Conservation (phyloP, 1,140 invertebrate species). For the Drosophila mojavensis region DNA sequence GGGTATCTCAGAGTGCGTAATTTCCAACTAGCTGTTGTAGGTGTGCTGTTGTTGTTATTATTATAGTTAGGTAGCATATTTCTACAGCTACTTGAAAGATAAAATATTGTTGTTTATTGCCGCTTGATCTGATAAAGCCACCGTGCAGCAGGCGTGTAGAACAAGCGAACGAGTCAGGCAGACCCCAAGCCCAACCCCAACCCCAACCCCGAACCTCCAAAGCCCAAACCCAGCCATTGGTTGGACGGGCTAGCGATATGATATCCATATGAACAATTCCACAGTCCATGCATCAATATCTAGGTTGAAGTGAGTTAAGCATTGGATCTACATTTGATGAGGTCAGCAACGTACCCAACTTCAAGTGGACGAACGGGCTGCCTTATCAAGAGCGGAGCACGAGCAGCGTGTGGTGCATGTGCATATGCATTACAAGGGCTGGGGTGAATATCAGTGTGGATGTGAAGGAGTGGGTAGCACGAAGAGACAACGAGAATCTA, state of each 20-base stretch:
- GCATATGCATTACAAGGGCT: background rate
- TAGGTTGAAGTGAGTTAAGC: slow-evolving; percentile 52
- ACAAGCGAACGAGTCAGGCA: slow-evolving; percentile 49
- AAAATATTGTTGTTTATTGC: slow-evolving; percentile 83
- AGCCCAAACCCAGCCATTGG: slow-evolving; percentile 15
- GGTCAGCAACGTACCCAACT: slow-evolving; percentile 72
- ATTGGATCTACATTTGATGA: slow-evolving; percentile 79
- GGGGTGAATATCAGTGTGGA: too few species aligned
- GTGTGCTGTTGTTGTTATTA: slow-evolving; percentile 28
- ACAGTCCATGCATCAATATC: slow-evolving; percentile 48
- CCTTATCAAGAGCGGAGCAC: slow-evolving; percentile 50
- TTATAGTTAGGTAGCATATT: slow-evolving; percentile 80
- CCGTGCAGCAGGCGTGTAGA: slow-evolving; percentile 75
- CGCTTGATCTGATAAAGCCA: slow-evolving; percentile 83
- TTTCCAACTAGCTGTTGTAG: background rate
- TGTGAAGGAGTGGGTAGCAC: background rate
- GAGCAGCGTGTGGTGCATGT: slow-evolving; percentile 18
- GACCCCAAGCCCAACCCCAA: too few species aligned
- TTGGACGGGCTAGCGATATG: slow-evolving; percentile 56
- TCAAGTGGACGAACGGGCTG: slow-evolving; percentile 46
- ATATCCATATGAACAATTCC: slow-evolving; percentile 71
- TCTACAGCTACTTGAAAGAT: slow-evolving; percentile 84
- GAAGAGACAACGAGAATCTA: background rate
- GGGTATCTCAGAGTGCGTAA: background rate
- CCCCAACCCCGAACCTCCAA: too few species aligned